Evolutionary conservation across 2,888 invertebrate species (phyloP), one percentile per base, ranked within the genome.

Genomic region (Eristalis tenax): DNA sequence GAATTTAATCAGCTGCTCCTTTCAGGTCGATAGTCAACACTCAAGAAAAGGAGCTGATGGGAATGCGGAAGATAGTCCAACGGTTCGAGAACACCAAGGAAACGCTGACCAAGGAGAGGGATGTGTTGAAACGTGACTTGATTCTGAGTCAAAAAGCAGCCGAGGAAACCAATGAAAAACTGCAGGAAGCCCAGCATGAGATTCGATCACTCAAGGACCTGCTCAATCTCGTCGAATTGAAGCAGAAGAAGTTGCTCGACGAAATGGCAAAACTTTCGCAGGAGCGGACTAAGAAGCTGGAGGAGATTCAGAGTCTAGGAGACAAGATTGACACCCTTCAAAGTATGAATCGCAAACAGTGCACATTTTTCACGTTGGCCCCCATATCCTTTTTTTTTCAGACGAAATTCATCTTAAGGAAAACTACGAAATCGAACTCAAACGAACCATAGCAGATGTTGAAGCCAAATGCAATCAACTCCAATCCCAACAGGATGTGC

Each of bases 401-500:
- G 93, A 91, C 86, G 91, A 92, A 59, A 91, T 92, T 15, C 92
- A 91, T 28, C 88, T 93, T 0, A 93, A 93, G 87, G 91, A 91
- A 83, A 92, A 92, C 80, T 91, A 91, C 64, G 92, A 92, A 57
- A 89, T 91, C 65, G 93, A 93, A 59, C 83, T 92, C 1, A 93
- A 93, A 79, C 91, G 93, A 32, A 91, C 91, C 1, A 90, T 92
- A 0, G 90, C 90, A 26, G 92, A 93, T 66, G 75, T 91, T n/a
- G 92, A 93, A 85, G 71, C 89, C 1, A 92, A 92, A 84, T 90
- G 91, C 81, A 82, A 88, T 22, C 91, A 90, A 79, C 90, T 92
- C 2, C 95, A 96, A 83, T 96, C 96, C 78, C 93, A 96, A 13
- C 95, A 97, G 86, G 97, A 98, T 91, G 94, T 95, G 0, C 94